Base-by-base conservation (phyloP, 2,797 vertebrate species). In the Telmatherina bonti region DNA sequence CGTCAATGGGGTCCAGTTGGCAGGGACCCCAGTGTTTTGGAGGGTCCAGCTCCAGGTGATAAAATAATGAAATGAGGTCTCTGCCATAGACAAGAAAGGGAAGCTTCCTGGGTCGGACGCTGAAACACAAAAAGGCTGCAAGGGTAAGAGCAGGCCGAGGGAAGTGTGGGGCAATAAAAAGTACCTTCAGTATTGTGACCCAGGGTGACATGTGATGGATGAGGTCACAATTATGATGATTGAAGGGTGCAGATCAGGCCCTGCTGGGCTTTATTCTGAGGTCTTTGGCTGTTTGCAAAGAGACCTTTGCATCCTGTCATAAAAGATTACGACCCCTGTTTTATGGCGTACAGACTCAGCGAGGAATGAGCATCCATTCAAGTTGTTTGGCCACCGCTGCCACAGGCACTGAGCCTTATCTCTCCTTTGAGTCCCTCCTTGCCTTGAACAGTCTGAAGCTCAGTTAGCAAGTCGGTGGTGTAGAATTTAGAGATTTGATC, bases 271-370 rank as follows among this genome's bases (percentile, higher is more conserved):
- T 96, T 95, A 95, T 94, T 85, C 94, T 89, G 79, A 91, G 92
- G 86, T 94, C 95, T 95, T 94, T 95, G 95, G 93, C 94, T 96
- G 94, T 97, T 97, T 97, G 94, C 90, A 94, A 95, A 94, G 94
- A 95, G 94, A 94, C 94, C 94, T 93, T 95, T 93, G 94, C 94
- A 97, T 98, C 96, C 96, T 97, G 96, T 96, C 95, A 96, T 97
- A 98, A 99, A 98, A 96, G 95, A 95, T 96, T 97, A 97, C 95
- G 95, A 95, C 96, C 94, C 94, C 87, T 36, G 93, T 97, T 97
- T 95, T 96, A 95, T 96, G 95, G 93, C 93, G 93, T 94, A 92
- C 92, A 93, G 91, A 94, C 94, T 92, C 93, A 67, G 93, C 43
- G 92, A 96, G 94, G 94, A 96, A 89, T 95, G 94, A 93, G 93